These are phyloP conservation scores for Frankliniella intonsa DNA, from an alignment of 2,888 invertebrate genomes.

Conservation along the genomic window DNA sequence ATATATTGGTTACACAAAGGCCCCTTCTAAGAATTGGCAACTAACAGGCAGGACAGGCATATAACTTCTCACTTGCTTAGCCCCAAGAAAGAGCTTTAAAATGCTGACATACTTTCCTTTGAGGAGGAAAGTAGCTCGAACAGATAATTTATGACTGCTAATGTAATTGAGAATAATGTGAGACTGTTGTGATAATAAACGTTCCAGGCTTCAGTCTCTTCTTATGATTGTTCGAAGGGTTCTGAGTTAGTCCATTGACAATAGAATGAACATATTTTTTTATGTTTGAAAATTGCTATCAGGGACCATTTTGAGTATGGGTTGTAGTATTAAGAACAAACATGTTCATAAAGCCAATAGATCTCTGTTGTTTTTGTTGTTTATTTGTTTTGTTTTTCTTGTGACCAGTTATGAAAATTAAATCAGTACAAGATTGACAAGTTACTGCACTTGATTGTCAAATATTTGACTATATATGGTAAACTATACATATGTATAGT, in stretches of 20 bases:
- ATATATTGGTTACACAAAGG: no score
- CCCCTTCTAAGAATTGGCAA: no score
- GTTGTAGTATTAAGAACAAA: neutral
- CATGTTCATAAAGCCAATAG: neutral
- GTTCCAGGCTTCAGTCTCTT: conserved; percentile 16
- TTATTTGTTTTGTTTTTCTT: neutral
- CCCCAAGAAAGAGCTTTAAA: no score
- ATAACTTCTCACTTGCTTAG: no score
- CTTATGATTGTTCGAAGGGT: neutral
- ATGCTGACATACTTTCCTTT: no score
- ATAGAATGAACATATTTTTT: conserved; percentile 6
- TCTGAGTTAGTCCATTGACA: neutral
- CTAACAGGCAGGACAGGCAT: no score
- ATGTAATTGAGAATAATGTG: conserved; percentile 8
- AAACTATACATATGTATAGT: no score
- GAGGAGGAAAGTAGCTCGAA: no score
- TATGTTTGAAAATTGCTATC: neutral
- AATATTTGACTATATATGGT: no score
- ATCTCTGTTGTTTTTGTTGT: neutral
- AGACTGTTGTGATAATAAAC: conserved; percentile 27
- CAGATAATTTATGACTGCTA: neutral
- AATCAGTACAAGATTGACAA: no score
- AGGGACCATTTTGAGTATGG: conserved; percentile 6
- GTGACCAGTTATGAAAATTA: neutral
- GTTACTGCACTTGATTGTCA: no score